Evolutionary conservation across 2,797 vertebrate species (phyloP), one percentile per base, ranked within the genome.

Genomic region (Avahi laniger): DNA sequence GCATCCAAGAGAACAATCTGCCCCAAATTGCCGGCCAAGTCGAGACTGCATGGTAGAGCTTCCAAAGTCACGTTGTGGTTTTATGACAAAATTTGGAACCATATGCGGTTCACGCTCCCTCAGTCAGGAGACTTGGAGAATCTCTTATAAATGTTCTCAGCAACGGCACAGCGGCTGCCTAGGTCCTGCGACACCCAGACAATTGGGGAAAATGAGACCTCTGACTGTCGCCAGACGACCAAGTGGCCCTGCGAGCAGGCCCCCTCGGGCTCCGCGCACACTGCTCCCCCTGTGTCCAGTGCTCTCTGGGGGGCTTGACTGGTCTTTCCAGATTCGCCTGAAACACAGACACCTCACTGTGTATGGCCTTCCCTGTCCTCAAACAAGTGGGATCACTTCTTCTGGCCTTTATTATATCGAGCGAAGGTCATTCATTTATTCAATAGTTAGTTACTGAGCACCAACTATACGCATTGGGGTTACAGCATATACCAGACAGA

Each of bases 221-320:
- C 88, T 69, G 75, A 59, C 28, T 22, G 48, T n/a, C 38, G 33
- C 4, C 1, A 24, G n/a, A 75, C 0, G 2, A 30, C 15, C n/a
- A 12, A 82, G 63, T 3, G 9, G 30, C 59, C 28, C 30, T 63
- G 54, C 30, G n/a, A 0, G 0, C 57, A 4, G 50, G 30, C 26
- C 15, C 7, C 8, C 0, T 0, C 10, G 0, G 14, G 14, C 14
- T 26, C 30, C 1, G 83, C 4, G 17, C 18, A 1, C 26, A 1
- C 5, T 26, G 52, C 22, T 30, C 28, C 10, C 3, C 43, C 35
- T 33, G 46, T 20, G 10, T 17, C 46, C 6, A 1, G 10, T 3
- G 24, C 30, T 48, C 46, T 14, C 10, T 4, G 30, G 52, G 59
- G 59, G 22, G 10, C 14, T 26, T 20, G 6, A 14, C 10, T 28